Evolutionary conservation across 2,888 invertebrate genomes (phyloP).

Genomic region (Dendrolimus pini): DNA sequence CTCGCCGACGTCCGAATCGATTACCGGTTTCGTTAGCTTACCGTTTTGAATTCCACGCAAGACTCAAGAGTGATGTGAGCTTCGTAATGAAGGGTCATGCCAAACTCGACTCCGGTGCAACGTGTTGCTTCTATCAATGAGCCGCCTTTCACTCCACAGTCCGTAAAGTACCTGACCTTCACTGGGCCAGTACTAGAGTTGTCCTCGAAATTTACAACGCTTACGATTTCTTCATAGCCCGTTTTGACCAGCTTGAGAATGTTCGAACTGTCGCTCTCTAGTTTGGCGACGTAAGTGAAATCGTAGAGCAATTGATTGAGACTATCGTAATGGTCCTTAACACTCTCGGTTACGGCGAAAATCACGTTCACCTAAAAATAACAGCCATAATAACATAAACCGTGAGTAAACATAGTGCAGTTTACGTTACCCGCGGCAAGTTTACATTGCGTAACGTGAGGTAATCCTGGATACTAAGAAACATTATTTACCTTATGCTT

Average conservation of each 20-base stretch:
- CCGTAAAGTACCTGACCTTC: constrained; percentile 82
- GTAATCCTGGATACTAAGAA: constrained; percentile 18
- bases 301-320: constrained; percentile 82
- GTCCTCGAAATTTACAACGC: constrained; percentile 76
- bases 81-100: constrained; percentile 79
- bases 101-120: constrained; percentile 79
- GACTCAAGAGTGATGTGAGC: constrained; percentile 77
- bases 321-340: constrained; percentile 80
- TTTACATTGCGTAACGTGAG: constrained; percentile 16
- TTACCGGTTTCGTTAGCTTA: constrained; percentile 24
- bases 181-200: constrained; percentile 79
- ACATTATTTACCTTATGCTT: constrained; percentile 76
- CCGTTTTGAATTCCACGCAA: constrained; percentile 70
- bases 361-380: constrained; percentile 84
- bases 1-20: background rate
- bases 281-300: constrained; percentile 85
- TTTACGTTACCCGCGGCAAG: constrained; percentile 10
- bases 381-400: constrained; percentile 5
- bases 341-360: constrained; percentile 87
- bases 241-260: constrained; percentile 88
- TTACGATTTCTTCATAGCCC: constrained; percentile 86
- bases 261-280: constrained; percentile 90
- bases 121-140: constrained; percentile 64
- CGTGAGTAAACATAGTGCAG: constrained; percentile 12
- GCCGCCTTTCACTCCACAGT: constrained; percentile 78